phyloP scores from a whole-genome alignment of 2,797 vertebrate genomes.

The Myiotriccus ornatus region DNA sequence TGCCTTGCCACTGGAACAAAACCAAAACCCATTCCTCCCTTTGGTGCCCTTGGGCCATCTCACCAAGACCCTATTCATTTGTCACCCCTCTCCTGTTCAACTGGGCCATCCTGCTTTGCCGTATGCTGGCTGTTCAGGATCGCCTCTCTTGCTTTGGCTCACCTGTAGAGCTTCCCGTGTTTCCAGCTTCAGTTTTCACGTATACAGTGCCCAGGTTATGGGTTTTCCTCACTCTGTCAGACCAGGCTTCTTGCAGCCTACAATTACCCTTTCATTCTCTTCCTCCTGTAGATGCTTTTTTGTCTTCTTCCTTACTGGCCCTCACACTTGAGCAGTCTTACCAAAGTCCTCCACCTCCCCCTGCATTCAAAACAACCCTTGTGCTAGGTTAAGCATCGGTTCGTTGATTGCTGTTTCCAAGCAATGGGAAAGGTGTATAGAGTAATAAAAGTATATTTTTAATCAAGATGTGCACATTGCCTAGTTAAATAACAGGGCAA shows the following conservation, averaged over 20 bases:
- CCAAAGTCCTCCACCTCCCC: not conserved
- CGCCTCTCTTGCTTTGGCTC: not conserved
- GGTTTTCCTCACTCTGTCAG: not conserved
- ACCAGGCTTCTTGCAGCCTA: not conserved
- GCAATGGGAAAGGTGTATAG: not conserved
- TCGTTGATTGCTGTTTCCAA: not conserved
- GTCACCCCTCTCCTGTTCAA: not conserved
- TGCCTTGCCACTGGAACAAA: not conserved
- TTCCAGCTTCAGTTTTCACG: not conserved
- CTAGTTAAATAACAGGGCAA: not conserved
- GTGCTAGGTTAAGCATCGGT: not conserved
- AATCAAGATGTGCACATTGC: not conserved
- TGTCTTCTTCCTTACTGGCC: not conserved
- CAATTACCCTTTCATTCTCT: not conserved
- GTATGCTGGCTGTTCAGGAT: not conserved
- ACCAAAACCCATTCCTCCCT: not conserved
- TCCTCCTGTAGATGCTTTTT: not conserved
- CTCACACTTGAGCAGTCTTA: not conserved
- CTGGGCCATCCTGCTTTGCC: not conserved
- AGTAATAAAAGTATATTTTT: not conserved
- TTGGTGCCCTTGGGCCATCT: accelerated
- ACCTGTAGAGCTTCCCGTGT: not conserved
- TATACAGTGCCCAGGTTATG: not conserved
- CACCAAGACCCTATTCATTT: not conserved
- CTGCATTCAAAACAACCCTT: not conserved